Base-by-base conservation (phyloP, 2,797 vertebrate species). In the Balearica regulorum region DNA sequence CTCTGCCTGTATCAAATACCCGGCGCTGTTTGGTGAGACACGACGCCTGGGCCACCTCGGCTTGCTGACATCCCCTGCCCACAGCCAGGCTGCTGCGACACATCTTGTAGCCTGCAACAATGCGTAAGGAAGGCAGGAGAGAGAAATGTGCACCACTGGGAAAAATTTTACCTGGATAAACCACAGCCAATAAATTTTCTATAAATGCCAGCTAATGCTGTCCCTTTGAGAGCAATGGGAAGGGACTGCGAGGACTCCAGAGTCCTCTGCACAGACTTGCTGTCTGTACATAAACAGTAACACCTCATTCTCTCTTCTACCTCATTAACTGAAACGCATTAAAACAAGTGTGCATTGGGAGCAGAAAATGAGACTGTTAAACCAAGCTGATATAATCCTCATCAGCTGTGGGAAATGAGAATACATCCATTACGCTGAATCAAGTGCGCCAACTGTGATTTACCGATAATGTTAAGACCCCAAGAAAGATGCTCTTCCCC, bases 311-410 rank as follows among this genome's bases (percentile, higher is more conserved):
- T 97, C 97, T 96, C 98, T 97, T 97, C 97, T 98, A 98, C 96
- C 97, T 98, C 98, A 98, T 98, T 98, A 98, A 98, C 98, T 93
- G 97, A 98, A 98, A 98, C 95, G 94, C 98, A 98, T 98, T 98
- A 98, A 98, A 98, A 98, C 97, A 97, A 97, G 98, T 89, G 96
- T 97, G 98, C 97, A 87, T 83, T 97, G 98, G 98, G 98, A 98
- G 96, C 96, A 97, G 98, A 97, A 98, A 98, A 98, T 97, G 97
- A 98, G 97, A 97, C 97, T 97, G 98, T 97, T 98, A 98, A 98
- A 97, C 97, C 96, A 97, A 97, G 97, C 98, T 97, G 98, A 98
- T 97, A 97, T 97, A 98, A 98, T 98, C 97, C 97, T 97, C 97
- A 94, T 97, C 98, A 97, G 97, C 98, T 96, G 98, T 94, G 97